These are phyloP conservation scores for Oscheius sp. DNA, from an alignment of 2,888 invertebrate genomes.

Conservation along the genomic window DNA sequence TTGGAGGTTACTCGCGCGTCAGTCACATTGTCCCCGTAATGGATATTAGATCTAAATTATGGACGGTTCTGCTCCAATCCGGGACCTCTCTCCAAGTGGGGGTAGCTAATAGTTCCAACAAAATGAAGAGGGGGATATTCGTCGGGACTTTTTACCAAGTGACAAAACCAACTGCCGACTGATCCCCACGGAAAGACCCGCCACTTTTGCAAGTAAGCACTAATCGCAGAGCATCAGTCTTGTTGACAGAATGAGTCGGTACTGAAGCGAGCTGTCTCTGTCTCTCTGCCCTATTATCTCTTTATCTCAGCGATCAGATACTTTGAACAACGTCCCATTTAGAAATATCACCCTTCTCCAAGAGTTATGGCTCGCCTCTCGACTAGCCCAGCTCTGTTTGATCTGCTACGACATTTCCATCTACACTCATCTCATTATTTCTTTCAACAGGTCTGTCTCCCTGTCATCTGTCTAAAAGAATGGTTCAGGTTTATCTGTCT, in stretches of 20 bases:
- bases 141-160: no score
- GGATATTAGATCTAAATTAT: slow-evolving; percentile 34
- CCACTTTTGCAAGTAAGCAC: no score
- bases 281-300: no score
- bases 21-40: slow-evolving; percentile 25
- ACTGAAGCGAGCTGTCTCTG: no score
- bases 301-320: no score
- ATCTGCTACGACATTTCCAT: slow-evolving; percentile 61
- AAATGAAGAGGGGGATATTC: no score
- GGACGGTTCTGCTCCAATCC: neutral
- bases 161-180: no score
- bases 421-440: slow-evolving; percentile 57
- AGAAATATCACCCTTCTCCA: slow-evolving; percentile 51
- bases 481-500: slow-evolving; percentile 56
- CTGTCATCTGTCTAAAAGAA: neutral
- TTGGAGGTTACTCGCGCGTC: slow-evolving; percentile 9
- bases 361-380: slow-evolving; percentile 43
- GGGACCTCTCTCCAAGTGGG: no score
- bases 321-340: slow-evolving; percentile 5
- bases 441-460: slow-evolving; percentile 48
- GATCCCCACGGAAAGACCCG: no score
- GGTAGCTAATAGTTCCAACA: no score
- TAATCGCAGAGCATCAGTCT: no score
- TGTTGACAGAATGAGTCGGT: no score
- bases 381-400: slow-evolving; percentile 54